phyloP scores from a whole-genome alignment of 2,888 invertebrate genomes.

The Nomada ferruginata region DNA sequence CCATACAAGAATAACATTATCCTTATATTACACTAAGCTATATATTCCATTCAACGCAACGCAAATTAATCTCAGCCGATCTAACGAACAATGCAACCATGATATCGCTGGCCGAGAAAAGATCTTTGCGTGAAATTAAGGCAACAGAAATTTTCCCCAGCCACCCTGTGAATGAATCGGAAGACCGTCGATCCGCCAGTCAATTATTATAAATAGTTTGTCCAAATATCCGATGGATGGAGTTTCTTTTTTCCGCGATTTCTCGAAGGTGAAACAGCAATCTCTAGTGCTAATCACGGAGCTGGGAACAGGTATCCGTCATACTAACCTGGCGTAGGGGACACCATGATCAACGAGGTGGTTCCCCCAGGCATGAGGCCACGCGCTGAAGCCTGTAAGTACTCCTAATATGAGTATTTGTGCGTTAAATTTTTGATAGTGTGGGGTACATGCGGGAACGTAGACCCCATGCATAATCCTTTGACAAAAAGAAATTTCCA shows the following conservation, averaged over 20 bases:
- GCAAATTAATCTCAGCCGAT: neutral
- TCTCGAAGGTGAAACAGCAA: constrained; percentile 45
- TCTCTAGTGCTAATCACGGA: constrained; percentile 23
- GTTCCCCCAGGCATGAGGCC: constrained; percentile 72
- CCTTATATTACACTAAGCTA: neutral
- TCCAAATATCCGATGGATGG: constrained; percentile 48
- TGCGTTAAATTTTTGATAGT: constrained; percentile 72
- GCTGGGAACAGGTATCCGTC: neutral
- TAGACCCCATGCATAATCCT: constrained; percentile 55
- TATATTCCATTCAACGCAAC: neutral
- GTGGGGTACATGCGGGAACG: constrained; percentile 64
- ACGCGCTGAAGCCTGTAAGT: constrained; percentile 67
- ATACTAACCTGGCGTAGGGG: constrained; percentile 76
- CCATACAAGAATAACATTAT: constrained; percentile 7
- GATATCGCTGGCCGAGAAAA: neutral
- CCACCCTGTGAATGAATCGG: constrained; percentile 4
- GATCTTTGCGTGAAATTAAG: neutral
- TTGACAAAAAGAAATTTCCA: constrained; percentile 9
- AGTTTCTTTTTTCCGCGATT: constrained; percentile 7
- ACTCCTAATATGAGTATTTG: constrained; percentile 70
- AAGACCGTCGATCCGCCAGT: constrained; percentile 28
- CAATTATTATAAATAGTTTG: constrained; percentile 42
- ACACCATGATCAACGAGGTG: constrained; percentile 74
- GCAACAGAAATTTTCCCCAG: neutral
- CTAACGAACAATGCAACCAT: no score